phyloP scores from a whole-genome alignment of 2,797 vertebrate genomes.

The Hoplostethus mediterraneus region DNA sequence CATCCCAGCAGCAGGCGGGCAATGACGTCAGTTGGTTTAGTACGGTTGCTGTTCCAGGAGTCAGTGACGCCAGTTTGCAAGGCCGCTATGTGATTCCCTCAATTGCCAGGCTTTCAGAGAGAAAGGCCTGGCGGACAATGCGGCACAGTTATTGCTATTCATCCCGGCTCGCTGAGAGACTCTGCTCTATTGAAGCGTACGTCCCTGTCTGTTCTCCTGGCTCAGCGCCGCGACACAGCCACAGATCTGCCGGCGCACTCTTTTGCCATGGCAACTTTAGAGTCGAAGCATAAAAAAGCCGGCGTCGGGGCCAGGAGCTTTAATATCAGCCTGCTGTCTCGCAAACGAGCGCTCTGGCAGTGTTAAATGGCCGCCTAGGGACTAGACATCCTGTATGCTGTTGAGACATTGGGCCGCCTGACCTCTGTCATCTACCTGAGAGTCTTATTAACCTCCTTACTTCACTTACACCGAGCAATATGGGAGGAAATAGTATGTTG shows the following conservation, averaged over 20 bases:
- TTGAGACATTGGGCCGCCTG: slow-evolving; percentile 1
- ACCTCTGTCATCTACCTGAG: neutral
- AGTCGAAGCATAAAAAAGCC: slow-evolving; percentile 62
- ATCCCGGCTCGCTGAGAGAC: slow-evolving; percentile 61
- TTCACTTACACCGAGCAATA: neutral
- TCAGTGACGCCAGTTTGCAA: slow-evolving; percentile 65
- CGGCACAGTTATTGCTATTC: slow-evolving; percentile 68
- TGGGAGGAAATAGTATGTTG: neutral
- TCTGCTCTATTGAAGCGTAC: slow-evolving; percentile 64
- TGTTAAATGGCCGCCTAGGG: slow-evolving; percentile 27
- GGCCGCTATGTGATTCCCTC: slow-evolving; percentile 66
- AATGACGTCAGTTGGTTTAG: slow-evolving; percentile 68
- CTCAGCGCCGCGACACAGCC: slow-evolving; percentile 28
- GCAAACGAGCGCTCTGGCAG: slow-evolving; percentile 51
- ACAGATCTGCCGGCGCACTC: slow-evolving; percentile 52
- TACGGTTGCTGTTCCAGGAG: slow-evolving; percentile 54
- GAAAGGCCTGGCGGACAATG: slow-evolving; percentile 70
- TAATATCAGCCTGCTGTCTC: slow-evolving; percentile 52
- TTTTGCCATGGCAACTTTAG: slow-evolving; percentile 80
- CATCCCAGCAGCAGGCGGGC: slow-evolving; percentile 26
- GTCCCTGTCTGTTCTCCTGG: slow-evolving; percentile 47
- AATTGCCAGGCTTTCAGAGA: slow-evolving; percentile 67
- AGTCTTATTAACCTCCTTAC: slow-evolving; percentile 11
- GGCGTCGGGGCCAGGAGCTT: slow-evolving; percentile 37
- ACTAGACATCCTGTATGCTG: slow-evolving; percentile 26